Conservation (phyloP, 2,888 invertebrate species). For the Drosophila kambysellisi region DNA sequence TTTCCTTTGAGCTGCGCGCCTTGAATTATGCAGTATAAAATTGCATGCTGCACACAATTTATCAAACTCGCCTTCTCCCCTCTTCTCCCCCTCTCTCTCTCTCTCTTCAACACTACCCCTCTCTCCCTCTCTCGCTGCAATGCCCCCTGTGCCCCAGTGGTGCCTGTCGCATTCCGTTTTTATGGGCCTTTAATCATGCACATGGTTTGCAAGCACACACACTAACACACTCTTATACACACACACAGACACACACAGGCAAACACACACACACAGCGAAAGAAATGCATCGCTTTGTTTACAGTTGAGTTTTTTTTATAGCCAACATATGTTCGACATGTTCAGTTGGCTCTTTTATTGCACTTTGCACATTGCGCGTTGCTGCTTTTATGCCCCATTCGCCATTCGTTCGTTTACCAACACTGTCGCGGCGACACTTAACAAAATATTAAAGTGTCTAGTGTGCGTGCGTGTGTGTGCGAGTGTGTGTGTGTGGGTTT, state of each 20-base stretch:
- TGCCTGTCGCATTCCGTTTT: slow-evolving; percentile 36
- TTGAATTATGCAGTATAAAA: slow-evolving; percentile 53
- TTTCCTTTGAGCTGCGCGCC: slow-evolving; percentile 36
- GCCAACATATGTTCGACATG: slow-evolving; percentile 72
- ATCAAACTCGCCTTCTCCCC: not conserved
- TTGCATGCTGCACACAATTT: slow-evolving; percentile 20
- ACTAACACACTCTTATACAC: slow-evolving; percentile 4
- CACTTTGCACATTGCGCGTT: slow-evolving; percentile 41
- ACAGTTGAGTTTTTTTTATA: slow-evolving; percentile 63
- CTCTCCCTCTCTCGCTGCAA: not conserved
- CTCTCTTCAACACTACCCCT: no score
- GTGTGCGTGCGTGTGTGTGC: not conserved
- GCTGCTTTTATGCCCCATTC: slow-evolving; percentile 41
- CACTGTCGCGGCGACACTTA: slow-evolving; percentile 60
- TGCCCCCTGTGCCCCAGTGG: slow-evolving; percentile 28
- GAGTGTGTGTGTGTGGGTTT: slow-evolving; percentile 11
- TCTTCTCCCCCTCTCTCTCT: not conserved
- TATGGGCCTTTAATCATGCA: slow-evolving; percentile 54
- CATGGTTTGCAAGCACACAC: slow-evolving; percentile 48
- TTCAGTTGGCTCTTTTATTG: slow-evolving; percentile 59
- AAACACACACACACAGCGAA: not conserved
- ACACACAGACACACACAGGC: slow-evolving; percentile 11
- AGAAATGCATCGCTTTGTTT: slow-evolving; percentile 56
- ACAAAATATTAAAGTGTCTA: slow-evolving; percentile 54
- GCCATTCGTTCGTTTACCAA: slow-evolving; percentile 51